These are phyloP conservation scores for Oscheius onirici DNA, from an alignment of 2,888 invertebrate species.

Conservation along the genomic window DNA sequence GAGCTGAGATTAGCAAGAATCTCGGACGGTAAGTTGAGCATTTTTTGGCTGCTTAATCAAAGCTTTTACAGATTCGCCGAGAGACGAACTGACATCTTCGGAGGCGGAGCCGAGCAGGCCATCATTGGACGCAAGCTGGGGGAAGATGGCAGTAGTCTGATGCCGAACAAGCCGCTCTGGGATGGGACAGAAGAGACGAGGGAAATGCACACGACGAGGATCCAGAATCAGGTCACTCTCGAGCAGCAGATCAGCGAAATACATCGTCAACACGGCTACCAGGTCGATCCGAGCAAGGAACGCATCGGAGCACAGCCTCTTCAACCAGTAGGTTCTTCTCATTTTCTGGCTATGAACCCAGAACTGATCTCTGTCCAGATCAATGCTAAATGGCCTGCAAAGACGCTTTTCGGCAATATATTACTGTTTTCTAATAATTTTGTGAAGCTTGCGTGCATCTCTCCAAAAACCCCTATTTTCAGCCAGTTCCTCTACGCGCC, in stretches of 20 bases:
- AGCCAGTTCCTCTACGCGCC: slow-evolving; percentile 40
- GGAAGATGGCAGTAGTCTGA: slow-evolving; percentile 50
- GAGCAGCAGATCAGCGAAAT: slow-evolving; percentile 63
- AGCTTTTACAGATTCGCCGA: slow-evolving; percentile 85
- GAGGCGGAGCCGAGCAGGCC: slow-evolving; percentile 88
- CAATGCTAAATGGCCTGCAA: no score
- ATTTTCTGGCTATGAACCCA: not conserved
- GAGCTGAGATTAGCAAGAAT: slow-evolving; percentile 91
- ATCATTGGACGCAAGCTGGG: slow-evolving; percentile 95
- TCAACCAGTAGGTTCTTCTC: slow-evolving; percentile 7
- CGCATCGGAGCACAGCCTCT: slow-evolving; percentile 82
- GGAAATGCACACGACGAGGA: slow-evolving; percentile 75
- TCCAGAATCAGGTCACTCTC: slow-evolving; percentile 56
- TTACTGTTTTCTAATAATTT: not conserved
- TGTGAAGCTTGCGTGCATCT: not conserved
- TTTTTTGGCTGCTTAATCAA: not conserved
- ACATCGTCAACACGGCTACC: slow-evolving; percentile 64
- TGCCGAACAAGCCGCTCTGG: slow-evolving; percentile 80
- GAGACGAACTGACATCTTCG: slow-evolving; percentile 99
- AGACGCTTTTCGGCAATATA: no score
- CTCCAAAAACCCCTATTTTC: slow-evolving; percentile 17
- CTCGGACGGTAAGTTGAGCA: slow-evolving; percentile 73
- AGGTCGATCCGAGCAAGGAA: slow-evolving; percentile 92
- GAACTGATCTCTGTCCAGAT: no score
- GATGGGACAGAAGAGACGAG: slow-evolving; percentile 97